Evolutionary conservation across 2,888 invertebrate genomes (phyloP).

Genomic region (Phalera bucephala): DNA sequence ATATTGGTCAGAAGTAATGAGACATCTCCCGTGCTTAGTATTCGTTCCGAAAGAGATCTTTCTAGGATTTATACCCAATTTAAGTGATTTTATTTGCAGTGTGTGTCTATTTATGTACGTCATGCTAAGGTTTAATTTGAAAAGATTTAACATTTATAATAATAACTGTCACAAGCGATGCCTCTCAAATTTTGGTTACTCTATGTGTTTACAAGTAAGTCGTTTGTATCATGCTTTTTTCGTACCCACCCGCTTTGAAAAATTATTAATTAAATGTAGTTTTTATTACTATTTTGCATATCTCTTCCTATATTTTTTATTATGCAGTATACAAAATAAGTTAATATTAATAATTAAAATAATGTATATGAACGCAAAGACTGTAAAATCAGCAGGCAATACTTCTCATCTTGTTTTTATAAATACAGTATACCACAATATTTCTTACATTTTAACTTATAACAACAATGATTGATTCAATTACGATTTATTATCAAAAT

Average conservation of each 20-base stretch:
- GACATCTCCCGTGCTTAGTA: not conserved
- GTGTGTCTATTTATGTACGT: too few relatives aligned
- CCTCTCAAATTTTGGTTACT: too few relatives aligned
- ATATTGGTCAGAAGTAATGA: not conserved
- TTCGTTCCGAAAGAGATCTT: not conserved
- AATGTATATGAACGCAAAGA: not conserved
- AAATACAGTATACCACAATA: too few relatives aligned
- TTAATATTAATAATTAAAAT: not conserved
- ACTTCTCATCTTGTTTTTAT: too few relatives aligned
- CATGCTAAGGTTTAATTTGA: too few relatives aligned
- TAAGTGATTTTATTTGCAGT: not conserved
- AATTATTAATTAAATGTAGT: too few relatives aligned
- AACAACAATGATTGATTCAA: not conserved
- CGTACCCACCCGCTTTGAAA: not conserved
- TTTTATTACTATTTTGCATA: not conserved
- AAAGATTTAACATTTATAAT: too few relatives aligned
- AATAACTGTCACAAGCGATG: too few relatives aligned
- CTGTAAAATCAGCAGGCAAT: too few relatives aligned
- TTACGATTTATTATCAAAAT: constrained; percentile 3
- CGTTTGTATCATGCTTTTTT: not conserved
- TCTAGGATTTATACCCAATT: not conserved
- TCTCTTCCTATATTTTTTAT: too few relatives aligned
- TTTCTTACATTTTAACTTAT: not conserved
- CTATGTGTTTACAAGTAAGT: too few relatives aligned
- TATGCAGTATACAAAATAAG: too few relatives aligned